Evolutionary conservation across 2,113 vertebrate genomes (phyloP), one percentile per base, ranked within the genome.

Genomic region (Cinclus cinclus): DNA sequence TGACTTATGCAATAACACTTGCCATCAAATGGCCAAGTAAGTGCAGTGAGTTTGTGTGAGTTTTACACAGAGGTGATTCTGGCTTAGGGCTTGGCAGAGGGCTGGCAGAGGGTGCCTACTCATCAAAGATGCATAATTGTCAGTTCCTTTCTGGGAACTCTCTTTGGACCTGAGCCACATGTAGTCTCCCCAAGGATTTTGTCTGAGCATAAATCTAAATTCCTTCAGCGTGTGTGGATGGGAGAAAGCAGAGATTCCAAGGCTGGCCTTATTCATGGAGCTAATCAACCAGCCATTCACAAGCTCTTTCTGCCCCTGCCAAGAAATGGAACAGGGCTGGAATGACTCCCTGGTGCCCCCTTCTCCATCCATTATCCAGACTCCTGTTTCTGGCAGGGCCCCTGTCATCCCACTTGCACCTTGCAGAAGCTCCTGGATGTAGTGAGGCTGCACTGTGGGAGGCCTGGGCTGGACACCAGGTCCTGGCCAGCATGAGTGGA

Each of bases 1-100:
- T 67, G 98, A 99, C 42, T 94, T 98, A 59, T 99, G 99, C 91
- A 98, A 98, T 84, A 98, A 97, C 73, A 97, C 93, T 58, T 99
- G 99, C 95, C 98, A 98, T 41, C 93, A 97, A 37, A 98, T 99
- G 85, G 99, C 99, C 75, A 99, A 98, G 99, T 99, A 98, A 98
- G 99, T 98, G 84, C n/a, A 87, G 58, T 83, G 39, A 50, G 33
- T 68, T 73, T 80, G 19, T 49, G 6, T 27, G 18, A 31, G 37
- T 47, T 71, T 85, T 47, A 60, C 35, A 11, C 24, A 81, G 47
- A 44, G 19, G 18, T 83, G 60, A 18, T 53, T 71, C 25, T 70
- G 53, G 24, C 53, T 46, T n/a, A 50, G 70, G 37, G 52, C n/a
- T 83, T 91, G 4, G 3, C 33, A 79, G 33, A 73, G 64, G 28